Percentiles rank a stretch among this genome's conserved stretches.
Evolutionary conservation across 2,113 vertebrate species (phyloP).

Genomic region (Corvus moneduloides): DNA sequence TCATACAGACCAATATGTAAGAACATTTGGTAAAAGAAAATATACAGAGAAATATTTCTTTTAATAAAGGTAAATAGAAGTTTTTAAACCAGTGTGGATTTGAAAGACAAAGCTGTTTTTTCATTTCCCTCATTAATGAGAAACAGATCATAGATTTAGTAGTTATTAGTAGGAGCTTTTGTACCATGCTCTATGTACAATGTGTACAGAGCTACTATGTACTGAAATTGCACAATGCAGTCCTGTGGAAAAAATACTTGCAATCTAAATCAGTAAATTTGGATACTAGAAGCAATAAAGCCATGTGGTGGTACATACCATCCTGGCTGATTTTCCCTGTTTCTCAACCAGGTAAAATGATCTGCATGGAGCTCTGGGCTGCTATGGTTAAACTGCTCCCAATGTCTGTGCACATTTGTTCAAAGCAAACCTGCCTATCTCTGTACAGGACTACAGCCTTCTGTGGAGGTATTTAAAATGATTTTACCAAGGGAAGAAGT

Average conservation of each 20-base stretch:
- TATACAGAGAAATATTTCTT: background rate
- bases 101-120: background rate
- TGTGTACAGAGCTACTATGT: background rate
- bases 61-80: background rate
- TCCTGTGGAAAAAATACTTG: background rate
- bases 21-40: background rate
- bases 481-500: background rate
- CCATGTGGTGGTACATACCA: background rate
- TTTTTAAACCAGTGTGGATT: background rate
- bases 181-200: background rate
- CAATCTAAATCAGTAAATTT: background rate
- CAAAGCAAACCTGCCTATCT: background rate
- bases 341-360: background rate
- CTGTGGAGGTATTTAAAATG: background rate
- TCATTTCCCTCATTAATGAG: background rate
- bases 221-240: background rate
- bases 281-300: background rate
- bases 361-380: background rate
- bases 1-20: background rate
- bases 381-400: background rate
- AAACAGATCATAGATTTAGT: background rate
- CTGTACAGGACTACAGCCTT: background rate
- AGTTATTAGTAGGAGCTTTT: background rate
- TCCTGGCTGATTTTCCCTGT: background rate
- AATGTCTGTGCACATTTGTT: background rate